These are phyloP conservation scores for Ochropleura leucogaster DNA, from an alignment of 2,888 invertebrate genomes.

Conservation along the genomic window DNA sequence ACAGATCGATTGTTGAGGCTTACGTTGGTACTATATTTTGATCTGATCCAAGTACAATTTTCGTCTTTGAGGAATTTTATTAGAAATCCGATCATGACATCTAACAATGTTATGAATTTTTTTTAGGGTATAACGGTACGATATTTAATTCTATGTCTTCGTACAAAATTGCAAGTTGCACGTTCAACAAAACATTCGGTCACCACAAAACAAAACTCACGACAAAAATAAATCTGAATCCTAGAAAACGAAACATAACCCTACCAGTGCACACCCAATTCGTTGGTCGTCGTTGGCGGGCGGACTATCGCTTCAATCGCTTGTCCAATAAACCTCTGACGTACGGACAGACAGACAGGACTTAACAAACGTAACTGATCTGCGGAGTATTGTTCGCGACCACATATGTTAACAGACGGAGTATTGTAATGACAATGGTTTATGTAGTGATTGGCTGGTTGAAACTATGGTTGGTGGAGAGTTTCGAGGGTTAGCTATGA, in stretches of 20 bases:
- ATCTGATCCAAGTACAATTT: too few relatives aligned
- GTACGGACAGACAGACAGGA: conserved; percentile 82
- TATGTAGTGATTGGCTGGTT: conserved; percentile 64
- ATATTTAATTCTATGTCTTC: too few relatives aligned
- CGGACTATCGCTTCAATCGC: conserved; percentile 85
- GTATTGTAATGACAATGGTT: conserved; percentile 68
- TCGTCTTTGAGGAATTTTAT: too few relatives aligned
- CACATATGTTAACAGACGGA: conserved; percentile 70
- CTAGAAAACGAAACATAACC: conserved; percentile 62
- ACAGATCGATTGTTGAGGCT: too few relatives aligned
- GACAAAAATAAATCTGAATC: conserved; percentile 49
- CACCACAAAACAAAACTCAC: conserved; percentile 37
- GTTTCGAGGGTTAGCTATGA: conserved; percentile 14
- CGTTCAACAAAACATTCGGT: conserved; percentile 13
- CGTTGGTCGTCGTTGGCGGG: conserved; percentile 81
- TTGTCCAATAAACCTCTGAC: conserved; percentile 84
- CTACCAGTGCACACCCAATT: conserved; percentile 56
- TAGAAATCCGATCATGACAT: too few relatives aligned
- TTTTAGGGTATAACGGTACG: too few relatives aligned
- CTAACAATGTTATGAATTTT: too few relatives aligned
- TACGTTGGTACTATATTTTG: too few relatives aligned
- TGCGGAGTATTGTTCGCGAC: conserved; percentile 81
- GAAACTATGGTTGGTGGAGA: conserved; percentile 50
- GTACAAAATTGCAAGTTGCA: too few relatives aligned
- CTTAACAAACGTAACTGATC: conserved; percentile 85